A percentile compares a stretch with the other conserved stretches of the same genome.
Evolutionary conservation across 1,140 invertebrate genomes (phyloP).

Genomic region (Fopius arisanus): DNA sequence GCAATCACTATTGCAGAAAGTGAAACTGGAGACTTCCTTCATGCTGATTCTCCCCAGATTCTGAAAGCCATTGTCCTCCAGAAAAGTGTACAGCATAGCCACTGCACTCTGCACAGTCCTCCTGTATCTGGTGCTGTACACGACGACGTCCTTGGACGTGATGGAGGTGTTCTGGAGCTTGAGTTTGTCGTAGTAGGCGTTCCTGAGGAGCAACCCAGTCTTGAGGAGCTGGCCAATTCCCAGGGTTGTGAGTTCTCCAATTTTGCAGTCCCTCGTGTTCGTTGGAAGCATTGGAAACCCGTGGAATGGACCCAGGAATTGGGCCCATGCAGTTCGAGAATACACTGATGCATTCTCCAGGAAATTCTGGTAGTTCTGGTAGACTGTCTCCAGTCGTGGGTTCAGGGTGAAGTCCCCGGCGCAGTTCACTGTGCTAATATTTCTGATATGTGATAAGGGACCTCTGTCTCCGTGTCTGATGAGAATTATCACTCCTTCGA

Average conservation of each 20-base stretch:
- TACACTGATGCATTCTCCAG: conserved; percentile 55
- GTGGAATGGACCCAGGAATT: conserved; percentile 82
- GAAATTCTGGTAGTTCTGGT: conserved; percentile 53
- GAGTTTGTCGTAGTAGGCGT: conserved; percentile 73
- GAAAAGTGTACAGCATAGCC: conserved; percentile 79
- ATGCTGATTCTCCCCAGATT: conserved; percentile 66
- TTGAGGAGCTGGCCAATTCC: conserved; percentile 79
- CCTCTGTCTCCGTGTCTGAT: conserved; percentile 89
- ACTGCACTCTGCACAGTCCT: conserved; percentile 90
- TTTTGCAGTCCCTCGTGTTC: conserved; percentile 58
- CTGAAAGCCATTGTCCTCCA: conserved; percentile 68
- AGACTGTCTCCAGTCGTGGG: conserved; percentile 56
- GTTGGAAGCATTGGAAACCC: conserved; percentile 80
- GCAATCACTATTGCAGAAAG: conserved; percentile 86
- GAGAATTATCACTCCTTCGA: conserved; percentile 82
- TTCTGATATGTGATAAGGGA: conserved; percentile 79
- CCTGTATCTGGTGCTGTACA: conserved; percentile 84
- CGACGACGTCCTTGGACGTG: conserved; percentile 70
- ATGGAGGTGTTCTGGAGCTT: conserved; percentile 63
- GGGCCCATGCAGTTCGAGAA: conserved; percentile 71
- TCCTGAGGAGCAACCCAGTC: conserved; percentile 75
- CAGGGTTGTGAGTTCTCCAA: conserved; percentile 68
- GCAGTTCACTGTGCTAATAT: conserved; percentile 81
- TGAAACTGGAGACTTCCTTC: conserved; percentile 79
- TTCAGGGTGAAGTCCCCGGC: conserved; percentile 65